Conservation (phyloP, 2,797 vertebrate species). For the Chiroxiphia lanceolata region DNA sequence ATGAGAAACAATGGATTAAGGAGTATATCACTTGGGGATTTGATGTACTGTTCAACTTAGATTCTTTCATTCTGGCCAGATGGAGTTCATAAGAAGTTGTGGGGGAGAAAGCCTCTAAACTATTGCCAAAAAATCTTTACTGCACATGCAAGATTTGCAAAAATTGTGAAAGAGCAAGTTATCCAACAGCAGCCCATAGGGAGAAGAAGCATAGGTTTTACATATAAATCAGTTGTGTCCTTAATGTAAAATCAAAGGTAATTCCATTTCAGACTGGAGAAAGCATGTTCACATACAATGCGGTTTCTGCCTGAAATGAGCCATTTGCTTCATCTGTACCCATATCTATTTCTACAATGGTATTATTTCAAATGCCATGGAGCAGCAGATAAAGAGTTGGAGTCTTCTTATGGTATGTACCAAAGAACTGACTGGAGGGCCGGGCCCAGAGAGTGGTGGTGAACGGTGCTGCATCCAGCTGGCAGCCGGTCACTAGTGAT, state of each 20-base stretch:
- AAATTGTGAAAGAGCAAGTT: constrained; percentile 4
- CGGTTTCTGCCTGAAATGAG: neutral
- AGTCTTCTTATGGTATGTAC: neutral
- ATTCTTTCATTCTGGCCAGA: constrained; percentile 45
- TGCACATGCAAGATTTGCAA: neutral
- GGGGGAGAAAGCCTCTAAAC: constrained; percentile 33
- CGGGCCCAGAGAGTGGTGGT: no score
- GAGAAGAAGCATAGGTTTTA: neutral
- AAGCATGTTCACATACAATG: neutral
- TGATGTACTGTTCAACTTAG: constrained; percentile 7
- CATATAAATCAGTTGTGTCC: neutral
- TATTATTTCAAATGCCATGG: neutral
- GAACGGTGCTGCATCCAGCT: no score
- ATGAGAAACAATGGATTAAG: constrained; percentile 34
- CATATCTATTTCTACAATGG: neutral
- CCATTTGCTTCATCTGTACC: neutral
- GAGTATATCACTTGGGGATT: constrained; percentile 33
- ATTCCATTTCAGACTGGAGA: neutral
- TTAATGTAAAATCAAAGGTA: constrained; percentile 4
- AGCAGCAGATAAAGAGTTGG: neutral
- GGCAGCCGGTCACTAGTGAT: no score
- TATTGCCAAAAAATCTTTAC: constrained; percentile 46
- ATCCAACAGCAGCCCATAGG: neutral
- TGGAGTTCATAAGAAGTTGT: constrained; percentile 30
- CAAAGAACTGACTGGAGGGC: neutral